Evolutionary conservation across 2,888 invertebrate species (phyloP).

Genomic region (Lycia hirtaria): DNA sequence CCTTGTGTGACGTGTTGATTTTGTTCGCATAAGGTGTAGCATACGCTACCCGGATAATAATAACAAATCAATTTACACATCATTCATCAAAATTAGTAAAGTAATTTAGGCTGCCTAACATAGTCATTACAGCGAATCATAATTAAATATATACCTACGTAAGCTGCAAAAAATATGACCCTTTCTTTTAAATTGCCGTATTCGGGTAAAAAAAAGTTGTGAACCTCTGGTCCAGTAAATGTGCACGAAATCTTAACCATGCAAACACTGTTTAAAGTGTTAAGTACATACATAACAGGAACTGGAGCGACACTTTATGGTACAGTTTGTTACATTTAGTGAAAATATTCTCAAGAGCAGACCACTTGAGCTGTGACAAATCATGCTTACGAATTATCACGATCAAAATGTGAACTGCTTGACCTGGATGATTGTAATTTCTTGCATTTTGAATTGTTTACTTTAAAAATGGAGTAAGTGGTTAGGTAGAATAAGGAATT

Average conservation of each 20-base stretch:
- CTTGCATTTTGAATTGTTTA: conserved; percentile 40
- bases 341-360: conserved; percentile 28
- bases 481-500: background rate
- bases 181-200: too few relatives aligned
- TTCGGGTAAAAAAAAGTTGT: too few relatives aligned
- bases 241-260: conserved; percentile 21
- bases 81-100: too few relatives aligned
- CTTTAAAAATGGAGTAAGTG: background rate
- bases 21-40: too few relatives aligned
- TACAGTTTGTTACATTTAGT: conserved; percentile 23
- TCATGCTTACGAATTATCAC: conserved; percentile 21
- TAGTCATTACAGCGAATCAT: too few relatives aligned
- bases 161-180: too few relatives aligned
- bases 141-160: too few relatives aligned
- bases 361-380: conserved; percentile 11
- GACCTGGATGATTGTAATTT: conserved; percentile 12
- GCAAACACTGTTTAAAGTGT: conserved; percentile 18
- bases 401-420: conserved; percentile 24
- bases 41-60: too few relatives aligned
- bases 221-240: conserved; percentile 14
- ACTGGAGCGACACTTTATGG: conserved; percentile 29
- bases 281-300: conserved; percentile 23
- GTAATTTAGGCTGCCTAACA: too few relatives aligned
- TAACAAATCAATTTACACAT: too few relatives aligned
- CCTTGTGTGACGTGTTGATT: too few relatives aligned